Conservation (phyloP, 2,797 vertebrate species). For the Sternotherus odoratus region DNA sequence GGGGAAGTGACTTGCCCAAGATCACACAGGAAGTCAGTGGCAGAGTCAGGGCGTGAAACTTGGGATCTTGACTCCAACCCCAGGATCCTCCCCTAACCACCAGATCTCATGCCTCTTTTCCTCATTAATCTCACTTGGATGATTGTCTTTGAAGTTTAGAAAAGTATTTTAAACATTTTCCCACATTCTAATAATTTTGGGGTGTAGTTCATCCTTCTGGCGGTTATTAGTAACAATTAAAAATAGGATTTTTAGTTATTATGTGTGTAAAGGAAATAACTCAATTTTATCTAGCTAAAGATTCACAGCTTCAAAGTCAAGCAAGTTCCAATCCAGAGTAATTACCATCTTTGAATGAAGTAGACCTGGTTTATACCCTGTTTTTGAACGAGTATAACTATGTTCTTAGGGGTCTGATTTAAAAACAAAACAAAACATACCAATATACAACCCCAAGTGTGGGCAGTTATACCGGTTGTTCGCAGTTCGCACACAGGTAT, state of each 20-base stretch:
- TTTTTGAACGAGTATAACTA: neutral
- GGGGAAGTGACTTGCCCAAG: neutral
- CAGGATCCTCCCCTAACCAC: neutral
- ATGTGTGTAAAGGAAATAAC: neutral
- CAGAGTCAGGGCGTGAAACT: neutral
- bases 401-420: neutral
- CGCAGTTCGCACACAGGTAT: neutral
- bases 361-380: neutral
- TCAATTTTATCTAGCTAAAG: neutral
- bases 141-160: neutral
- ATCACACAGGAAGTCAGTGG: neutral
- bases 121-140: neutral
- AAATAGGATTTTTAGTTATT: neutral
- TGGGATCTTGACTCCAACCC: neutral
- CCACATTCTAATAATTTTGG: neutral
- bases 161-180: neutral
- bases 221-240: neutral
- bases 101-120: neutral
- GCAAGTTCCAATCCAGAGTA: neutral
- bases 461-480: neutral
- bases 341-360: neutral
- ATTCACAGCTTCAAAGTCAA: neutral
- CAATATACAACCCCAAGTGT: neutral
- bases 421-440: neutral
- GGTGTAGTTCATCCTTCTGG: neutral